Evolutionary conservation across 2,113 vertebrate species (phyloP).

Genomic region (Phyllostomus hastatus): DNA sequence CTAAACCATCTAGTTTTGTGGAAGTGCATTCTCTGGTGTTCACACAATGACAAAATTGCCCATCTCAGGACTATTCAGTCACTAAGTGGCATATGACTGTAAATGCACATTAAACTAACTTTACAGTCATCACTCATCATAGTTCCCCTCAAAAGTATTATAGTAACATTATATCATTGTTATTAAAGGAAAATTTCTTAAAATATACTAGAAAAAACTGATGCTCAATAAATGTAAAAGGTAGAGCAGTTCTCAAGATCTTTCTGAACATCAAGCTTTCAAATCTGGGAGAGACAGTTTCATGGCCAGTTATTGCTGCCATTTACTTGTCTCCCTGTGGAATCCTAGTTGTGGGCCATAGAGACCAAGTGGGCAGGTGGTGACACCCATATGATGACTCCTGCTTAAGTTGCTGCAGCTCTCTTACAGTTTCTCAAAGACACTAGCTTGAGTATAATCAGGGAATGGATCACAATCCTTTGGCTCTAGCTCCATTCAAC

Average conservation of each 20-base stretch:
- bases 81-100: neutral
- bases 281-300: neutral
- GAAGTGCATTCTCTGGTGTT: neutral
- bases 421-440: neutral
- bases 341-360: neutral
- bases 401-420: neutral
- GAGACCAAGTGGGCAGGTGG: neutral
- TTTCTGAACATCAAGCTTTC: neutral
- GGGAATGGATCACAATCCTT: neutral
- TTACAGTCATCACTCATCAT: neutral
- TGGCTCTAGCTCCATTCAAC: neutral
- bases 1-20: neutral
- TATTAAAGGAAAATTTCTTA: neutral
- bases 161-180: neutral
- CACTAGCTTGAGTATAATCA: neutral
- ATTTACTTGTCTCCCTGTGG: neutral
- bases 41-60: neutral
- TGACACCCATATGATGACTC: neutral
- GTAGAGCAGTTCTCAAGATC: neutral
- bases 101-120: neutral
- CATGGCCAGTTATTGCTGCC: too few species aligned
- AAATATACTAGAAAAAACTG: neutral
- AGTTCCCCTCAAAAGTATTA: neutral
- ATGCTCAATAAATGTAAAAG: neutral
- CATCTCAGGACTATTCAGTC: neutral